Evolutionary conservation across 2,113 vertebrate genomes (phyloP).

Genomic region (Oryzias woworae): DNA sequence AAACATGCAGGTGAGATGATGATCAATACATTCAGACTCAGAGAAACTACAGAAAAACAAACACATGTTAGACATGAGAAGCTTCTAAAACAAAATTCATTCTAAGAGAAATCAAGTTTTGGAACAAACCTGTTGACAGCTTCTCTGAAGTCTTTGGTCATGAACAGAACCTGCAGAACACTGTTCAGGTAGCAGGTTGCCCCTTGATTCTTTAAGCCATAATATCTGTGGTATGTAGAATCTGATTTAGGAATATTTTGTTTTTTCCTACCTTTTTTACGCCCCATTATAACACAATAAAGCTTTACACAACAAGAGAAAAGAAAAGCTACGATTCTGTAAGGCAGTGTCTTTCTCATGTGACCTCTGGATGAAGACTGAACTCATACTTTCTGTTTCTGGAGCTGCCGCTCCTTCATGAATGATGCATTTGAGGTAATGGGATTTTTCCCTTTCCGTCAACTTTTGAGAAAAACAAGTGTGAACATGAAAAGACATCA

Average conservation of each 20-base stretch:
- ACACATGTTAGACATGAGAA: background rate
- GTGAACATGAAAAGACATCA: too few species aligned
- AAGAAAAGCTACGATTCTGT: too few species aligned
- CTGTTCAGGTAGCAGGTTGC: slow-evolving; percentile 67
- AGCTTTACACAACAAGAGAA: too few species aligned
- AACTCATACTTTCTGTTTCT: too few species aligned
- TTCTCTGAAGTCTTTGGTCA: slow-evolving; percentile 61
- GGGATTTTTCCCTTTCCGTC: too few species aligned
- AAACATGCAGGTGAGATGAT: slow-evolving; percentile 57
- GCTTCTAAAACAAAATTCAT: background rate
- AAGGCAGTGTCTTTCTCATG: too few species aligned
- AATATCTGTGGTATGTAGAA: background rate
- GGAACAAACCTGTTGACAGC: slow-evolving; percentile 49
- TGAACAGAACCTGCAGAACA: slow-evolving; percentile 67
- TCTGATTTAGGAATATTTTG: background rate
- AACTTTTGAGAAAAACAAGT: too few species aligned
- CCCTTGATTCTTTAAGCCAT: slow-evolving; percentile 59
- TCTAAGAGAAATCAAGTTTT: background rate
- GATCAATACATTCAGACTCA: slow-evolving; percentile 23
- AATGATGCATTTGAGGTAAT: too few species aligned
- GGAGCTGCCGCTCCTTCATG: too few species aligned
- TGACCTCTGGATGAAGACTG: too few species aligned
- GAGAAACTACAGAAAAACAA: background rate
- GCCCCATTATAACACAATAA: too few species aligned
- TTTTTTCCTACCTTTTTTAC: too few species aligned